phyloP scores from a whole-genome alignment of 2,888 invertebrate genomes.

The Lydus trimaculatus region DNA sequence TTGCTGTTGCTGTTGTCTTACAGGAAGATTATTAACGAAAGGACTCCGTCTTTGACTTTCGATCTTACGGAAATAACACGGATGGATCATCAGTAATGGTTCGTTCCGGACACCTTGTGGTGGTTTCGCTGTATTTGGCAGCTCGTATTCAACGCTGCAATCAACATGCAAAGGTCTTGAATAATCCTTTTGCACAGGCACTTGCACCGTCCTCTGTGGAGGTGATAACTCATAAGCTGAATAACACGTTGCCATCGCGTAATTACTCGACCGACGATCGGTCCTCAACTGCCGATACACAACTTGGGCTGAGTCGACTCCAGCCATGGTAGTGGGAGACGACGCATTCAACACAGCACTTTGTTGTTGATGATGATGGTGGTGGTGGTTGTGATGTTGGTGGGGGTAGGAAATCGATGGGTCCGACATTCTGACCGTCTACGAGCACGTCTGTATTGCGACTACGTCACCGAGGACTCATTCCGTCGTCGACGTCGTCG shows the following conservation, averaged over 20 bases:
- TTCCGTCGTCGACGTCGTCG: constrained; percentile 17
- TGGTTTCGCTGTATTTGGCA: constrained; percentile 88
- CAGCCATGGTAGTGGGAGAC: constrained; percentile 4
- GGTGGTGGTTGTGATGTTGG: constrained; percentile 38
- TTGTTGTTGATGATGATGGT: neutral
- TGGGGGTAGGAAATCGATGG: constrained; percentile 63
- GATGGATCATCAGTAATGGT: constrained; percentile 89
- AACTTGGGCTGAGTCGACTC: constrained; percentile 6
- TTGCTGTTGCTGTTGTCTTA: constrained; percentile 40
- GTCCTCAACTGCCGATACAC: constrained; percentile 52
- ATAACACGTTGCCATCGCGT: constrained; percentile 57
- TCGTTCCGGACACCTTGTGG: constrained; percentile 84
- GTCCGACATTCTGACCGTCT: constrained; percentile 58
- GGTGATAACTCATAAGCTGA: constrained; percentile 55
- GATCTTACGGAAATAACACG: constrained; percentile 87
- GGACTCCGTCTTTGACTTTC: constrained; percentile 83
- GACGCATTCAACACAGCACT: constrained; percentile 3
- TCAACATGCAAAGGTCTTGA: constrained; percentile 88
- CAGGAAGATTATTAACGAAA: constrained; percentile 83
- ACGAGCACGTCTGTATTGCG: constrained; percentile 57
- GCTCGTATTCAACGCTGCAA: constrained; percentile 90
- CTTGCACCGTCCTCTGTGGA: constrained; percentile 61
- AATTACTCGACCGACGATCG: constrained; percentile 51
- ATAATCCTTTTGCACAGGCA: constrained; percentile 75
- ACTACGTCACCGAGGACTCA: constrained; percentile 52